These are phyloP conservation scores for Harpegnathos saltator DNA, from an alignment of 1,140 invertebrate genomes.

Conservation along the genomic window DNA sequence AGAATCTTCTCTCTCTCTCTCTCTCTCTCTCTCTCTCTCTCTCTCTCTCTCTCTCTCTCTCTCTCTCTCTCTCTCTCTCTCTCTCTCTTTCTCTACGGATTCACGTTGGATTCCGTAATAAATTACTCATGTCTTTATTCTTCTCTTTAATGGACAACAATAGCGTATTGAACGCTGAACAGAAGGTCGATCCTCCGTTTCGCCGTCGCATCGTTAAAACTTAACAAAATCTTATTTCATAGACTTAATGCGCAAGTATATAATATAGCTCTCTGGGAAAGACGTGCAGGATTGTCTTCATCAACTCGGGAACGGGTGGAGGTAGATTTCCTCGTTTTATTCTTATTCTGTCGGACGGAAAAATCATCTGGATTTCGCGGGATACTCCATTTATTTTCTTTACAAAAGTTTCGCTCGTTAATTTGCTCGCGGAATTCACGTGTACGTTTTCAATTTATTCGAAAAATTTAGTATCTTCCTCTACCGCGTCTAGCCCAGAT, in stretches of 20 bases:
- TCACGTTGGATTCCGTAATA: neutral
- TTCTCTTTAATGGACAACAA: neutral
- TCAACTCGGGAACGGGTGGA: too few relatives aligned
- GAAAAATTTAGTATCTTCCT: neutral
- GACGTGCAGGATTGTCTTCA: neutral
- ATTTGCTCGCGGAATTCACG: neutral
- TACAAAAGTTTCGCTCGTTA: neutral
- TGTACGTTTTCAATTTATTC: neutral
- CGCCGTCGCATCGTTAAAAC: neutral
- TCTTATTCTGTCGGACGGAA: neutral
- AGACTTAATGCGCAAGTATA: neutral
- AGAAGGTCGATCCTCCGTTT: neutral
- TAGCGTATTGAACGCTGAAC: neutral
- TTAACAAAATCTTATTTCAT: neutral
- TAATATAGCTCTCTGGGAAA: neutral
- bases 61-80: too few relatives aligned
- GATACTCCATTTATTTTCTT: neutral
- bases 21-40: too few relatives aligned
- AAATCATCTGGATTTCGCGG: neutral
- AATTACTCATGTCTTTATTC: slow-evolving; percentile 12
- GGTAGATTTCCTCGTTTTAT: neutral
- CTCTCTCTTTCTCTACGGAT: too few relatives aligned
- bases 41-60: too few relatives aligned
- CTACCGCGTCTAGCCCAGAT: neutral
- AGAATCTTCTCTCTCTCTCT: too few relatives aligned